Conservation (phyloP, 2,113 vertebrate species). For the Mormyrus iriodes region DNA sequence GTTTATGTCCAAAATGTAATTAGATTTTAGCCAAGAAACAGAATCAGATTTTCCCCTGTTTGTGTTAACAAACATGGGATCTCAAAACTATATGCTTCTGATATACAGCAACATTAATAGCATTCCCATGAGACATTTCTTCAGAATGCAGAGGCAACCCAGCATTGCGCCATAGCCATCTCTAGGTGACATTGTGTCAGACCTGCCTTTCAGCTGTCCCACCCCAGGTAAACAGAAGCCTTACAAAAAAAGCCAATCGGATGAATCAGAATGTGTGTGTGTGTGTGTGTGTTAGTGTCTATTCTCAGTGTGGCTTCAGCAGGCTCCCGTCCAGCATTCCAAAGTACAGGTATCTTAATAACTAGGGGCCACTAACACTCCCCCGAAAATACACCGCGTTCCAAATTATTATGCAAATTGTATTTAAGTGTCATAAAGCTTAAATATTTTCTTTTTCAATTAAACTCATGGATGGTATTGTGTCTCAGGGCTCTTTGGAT, state of each 20-base stretch:
- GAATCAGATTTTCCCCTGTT: slow-evolving; percentile 46
- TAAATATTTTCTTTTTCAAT: too few relatives aligned
- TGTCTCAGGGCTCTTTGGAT: too few relatives aligned
- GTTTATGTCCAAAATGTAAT: slow-evolving; percentile 51
- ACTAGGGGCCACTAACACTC: not conserved
- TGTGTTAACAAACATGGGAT: slow-evolving; percentile 46
- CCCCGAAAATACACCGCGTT: too few relatives aligned
- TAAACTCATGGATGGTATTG: too few relatives aligned
- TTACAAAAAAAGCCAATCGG: not conserved
- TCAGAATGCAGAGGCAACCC: not conserved
- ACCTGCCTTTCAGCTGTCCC: not conserved
- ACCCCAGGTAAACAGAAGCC: slow-evolving; percentile 15
- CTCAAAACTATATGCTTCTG: slow-evolving; percentile 47
- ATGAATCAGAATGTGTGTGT: not conserved
- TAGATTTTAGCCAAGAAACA: slow-evolving; percentile 43
- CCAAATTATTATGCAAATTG: too few relatives aligned
- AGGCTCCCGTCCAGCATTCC: not conserved
- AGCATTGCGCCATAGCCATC: not conserved
- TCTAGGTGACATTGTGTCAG: not conserved
- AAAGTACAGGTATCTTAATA: not conserved
- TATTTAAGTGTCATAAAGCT: too few relatives aligned
- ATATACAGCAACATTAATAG: slow-evolving; percentile 38
- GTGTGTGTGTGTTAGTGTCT: not conserved
- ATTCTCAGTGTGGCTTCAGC: not conserved
- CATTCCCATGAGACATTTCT: slow-evolving; percentile 21